These are phyloP conservation scores for Caenorhabditis plicata DNA, from an alignment of 2,888 invertebrate species.

Conservation along the genomic window DNA sequence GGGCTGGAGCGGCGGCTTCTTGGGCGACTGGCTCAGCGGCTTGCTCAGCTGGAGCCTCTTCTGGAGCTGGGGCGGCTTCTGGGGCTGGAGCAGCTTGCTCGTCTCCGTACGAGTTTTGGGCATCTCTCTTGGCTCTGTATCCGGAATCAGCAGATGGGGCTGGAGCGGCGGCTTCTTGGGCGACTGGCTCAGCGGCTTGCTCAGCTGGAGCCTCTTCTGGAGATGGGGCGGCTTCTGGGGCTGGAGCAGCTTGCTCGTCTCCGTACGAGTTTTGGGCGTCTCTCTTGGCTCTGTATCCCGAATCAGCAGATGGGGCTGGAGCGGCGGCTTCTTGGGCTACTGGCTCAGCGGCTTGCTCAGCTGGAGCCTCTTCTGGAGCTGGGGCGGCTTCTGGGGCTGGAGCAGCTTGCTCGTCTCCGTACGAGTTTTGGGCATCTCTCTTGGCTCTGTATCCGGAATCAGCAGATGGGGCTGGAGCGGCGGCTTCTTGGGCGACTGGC, in stretches of 20 bases:
- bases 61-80: slow-evolving; percentile 12
- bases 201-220: slow-evolving; percentile 5
- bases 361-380: slow-evolving; percentile 20
- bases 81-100: slow-evolving; percentile 21
- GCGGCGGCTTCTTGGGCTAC: slow-evolving; percentile 7
- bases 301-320: slow-evolving; percentile 10
- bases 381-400: too few species aligned
- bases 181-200: neutral
- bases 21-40: slow-evolving; percentile 31
- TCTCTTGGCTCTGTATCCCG: slow-evolving; percentile 18
- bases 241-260: slow-evolving; percentile 25
- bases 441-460: slow-evolving; percentile 27
- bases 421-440: slow-evolving; percentile 30
- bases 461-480: slow-evolving; percentile 19
- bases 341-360: slow-evolving; percentile 21
- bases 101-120: slow-evolving; percentile 32
- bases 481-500: slow-evolving; percentile 23
- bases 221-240: slow-evolving; percentile 15
- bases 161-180: slow-evolving; percentile 11
- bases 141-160: slow-evolving; percentile 2
- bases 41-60: slow-evolving; percentile 25
- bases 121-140: slow-evolving; percentile 12
- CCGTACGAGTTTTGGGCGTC: too few species aligned
- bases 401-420: slow-evolving; percentile 40
- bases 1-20: slow-evolving; percentile 17